Conservation (phyloP, 2,888 invertebrate genomes). For the Tipula confusa region DNA sequence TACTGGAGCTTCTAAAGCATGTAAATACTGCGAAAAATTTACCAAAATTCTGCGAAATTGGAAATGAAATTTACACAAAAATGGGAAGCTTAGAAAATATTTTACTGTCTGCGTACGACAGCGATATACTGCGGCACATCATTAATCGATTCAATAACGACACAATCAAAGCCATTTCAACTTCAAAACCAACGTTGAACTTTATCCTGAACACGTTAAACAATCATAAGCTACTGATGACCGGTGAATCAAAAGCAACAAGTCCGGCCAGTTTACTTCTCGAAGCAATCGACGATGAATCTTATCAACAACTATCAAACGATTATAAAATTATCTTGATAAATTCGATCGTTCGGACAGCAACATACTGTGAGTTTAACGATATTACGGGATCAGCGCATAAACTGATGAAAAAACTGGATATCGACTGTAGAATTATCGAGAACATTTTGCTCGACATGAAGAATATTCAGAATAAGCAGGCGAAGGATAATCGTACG, state of each 20-base stretch:
- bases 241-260: slow-evolving; percentile 38
- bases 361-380: slow-evolving; percentile 57
- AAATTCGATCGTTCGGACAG: slow-evolving; percentile 54
- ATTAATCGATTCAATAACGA: background rate
- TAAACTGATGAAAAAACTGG: slow-evolving; percentile 62
- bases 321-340: slow-evolving; percentile 52
- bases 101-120: background rate
- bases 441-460: slow-evolving; percentile 57
- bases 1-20: slow-evolving; percentile 51
- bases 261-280: slow-evolving; percentile 45
- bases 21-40: slow-evolving; percentile 53
- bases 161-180: background rate
- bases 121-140: background rate
- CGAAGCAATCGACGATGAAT: slow-evolving; percentile 40
- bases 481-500: background rate
- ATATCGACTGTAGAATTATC: slow-evolving; percentile 59
- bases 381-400: slow-evolving; percentile 58
- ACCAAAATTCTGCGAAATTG: slow-evolving; percentile 45
- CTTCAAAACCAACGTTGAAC: slow-evolving; percentile 35
- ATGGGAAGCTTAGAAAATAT: background rate
- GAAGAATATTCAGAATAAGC: slow-evolving; percentile 47
- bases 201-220: slow-evolving; percentile 47
- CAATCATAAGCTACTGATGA: slow-evolving; percentile 48
- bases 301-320: slow-evolving; percentile 51
- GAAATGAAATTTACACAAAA: slow-evolving; percentile 39